phyloP scores from a whole-genome alignment of 2,888 invertebrate species.

The Polydesmus complanatus region DNA sequence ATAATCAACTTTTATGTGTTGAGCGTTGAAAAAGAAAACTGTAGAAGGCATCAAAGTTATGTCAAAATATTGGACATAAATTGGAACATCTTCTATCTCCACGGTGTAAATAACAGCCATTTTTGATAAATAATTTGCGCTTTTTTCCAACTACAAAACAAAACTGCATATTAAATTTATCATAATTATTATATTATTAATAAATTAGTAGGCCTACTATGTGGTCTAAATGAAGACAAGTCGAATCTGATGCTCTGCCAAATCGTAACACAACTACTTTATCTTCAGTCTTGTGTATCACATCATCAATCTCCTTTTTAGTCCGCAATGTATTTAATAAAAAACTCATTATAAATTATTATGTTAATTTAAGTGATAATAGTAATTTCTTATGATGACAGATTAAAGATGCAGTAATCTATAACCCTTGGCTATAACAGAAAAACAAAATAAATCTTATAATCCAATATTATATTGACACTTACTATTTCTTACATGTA shows the following conservation, averaged over 20 bases:
- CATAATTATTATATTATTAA: no score
- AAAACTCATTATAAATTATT: constrained; percentile 15
- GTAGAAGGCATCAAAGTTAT: constrained; percentile 33
- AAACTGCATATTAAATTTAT: no score
- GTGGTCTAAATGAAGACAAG: constrained; percentile 13
- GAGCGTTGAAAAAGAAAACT: constrained; percentile 34
- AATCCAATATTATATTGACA: no score
- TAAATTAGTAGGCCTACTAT: constrained; percentile 10
- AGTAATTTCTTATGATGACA: no score
- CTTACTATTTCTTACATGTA: no score
- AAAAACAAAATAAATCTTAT: no score
- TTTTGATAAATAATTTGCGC: constrained; percentile 26
- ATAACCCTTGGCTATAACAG: no score
- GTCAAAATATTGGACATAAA: constrained; percentile 32
- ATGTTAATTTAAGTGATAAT: no score
- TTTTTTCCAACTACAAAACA: constrained; percentile 26
- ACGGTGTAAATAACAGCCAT: constrained; percentile 32
- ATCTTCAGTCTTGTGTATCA: constrained; percentile 15
- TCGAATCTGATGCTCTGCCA: constrained; percentile 7
- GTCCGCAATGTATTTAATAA: constrained; percentile 2
- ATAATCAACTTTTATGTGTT: constrained; percentile 35
- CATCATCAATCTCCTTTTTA: constrained; percentile 16
- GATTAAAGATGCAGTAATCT: no score
- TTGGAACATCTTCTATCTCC: constrained; percentile 29
- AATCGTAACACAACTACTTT: constrained; percentile 16